Conservation (phyloP, 2,113 vertebrate genomes). For the Parus major region DNA sequence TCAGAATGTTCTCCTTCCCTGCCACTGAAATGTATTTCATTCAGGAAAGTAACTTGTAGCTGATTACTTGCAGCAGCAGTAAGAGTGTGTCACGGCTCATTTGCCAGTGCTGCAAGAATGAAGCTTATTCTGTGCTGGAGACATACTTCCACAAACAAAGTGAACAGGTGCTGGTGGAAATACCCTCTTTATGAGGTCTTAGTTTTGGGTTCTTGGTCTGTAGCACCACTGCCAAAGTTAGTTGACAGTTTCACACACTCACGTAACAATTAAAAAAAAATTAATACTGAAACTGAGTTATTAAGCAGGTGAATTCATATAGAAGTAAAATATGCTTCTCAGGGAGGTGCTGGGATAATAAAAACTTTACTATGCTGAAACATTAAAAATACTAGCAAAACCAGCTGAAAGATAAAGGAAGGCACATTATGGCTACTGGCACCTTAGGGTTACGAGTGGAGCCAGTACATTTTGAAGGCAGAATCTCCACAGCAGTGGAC, state of each 20-base stretch:
- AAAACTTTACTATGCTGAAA: background rate
- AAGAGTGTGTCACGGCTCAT: background rate
- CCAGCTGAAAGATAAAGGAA: background rate
- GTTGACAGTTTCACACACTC: background rate
- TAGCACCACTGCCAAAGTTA: background rate
- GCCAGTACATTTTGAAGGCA: background rate
- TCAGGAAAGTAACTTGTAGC: background rate
- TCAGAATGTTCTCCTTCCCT: background rate
- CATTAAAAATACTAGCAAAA: background rate
- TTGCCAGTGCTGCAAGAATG: conserved; percentile 5
- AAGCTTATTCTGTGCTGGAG: background rate
- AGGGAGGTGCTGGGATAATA: background rate
- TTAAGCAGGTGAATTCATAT: background rate
- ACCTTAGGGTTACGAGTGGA: background rate
- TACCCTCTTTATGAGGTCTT: background rate
- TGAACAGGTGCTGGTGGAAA: background rate
- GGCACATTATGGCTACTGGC: background rate
- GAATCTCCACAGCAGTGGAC: background rate
- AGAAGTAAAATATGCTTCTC: background rate
- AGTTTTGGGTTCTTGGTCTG: background rate
- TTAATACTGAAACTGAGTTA: background rate
- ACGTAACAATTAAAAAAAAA: background rate
- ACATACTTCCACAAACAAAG: background rate
- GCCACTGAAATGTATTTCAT: background rate
- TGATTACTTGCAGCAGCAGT: background rate